phyloP scores from a whole-genome alignment of 92 coral and sea anemone genomes.

The Palythoa grandiflora region DNA sequence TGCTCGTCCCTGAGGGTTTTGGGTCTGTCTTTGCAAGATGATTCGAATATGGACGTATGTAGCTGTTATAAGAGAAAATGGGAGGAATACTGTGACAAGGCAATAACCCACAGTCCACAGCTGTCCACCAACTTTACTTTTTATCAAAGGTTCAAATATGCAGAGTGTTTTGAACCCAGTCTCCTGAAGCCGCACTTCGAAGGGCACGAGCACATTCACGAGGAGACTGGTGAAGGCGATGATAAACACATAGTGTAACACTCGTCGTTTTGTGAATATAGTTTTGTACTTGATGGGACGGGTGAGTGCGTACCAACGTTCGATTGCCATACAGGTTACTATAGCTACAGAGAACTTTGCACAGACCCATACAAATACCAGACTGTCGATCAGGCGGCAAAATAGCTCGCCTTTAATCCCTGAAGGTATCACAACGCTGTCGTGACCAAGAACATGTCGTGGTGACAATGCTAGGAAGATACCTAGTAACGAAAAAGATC shows the following conservation, averaged over 20 bases:
- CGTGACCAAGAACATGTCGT: slow-evolving; percentile 13
- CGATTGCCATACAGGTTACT: slow-evolving; percentile 36
- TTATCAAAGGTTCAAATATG: slow-evolving; percentile 1
- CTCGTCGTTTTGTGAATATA: slow-evolving; percentile 4
- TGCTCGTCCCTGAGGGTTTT: background rate
- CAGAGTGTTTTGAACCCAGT: background rate
- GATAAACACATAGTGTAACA: background rate
- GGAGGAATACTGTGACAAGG: slow-evolving; percentile 2
- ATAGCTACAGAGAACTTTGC: slow-evolving; percentile 38
- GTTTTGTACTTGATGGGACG: slow-evolving; percentile 9
- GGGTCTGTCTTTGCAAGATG: background rate
- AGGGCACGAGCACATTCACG: slow-evolving; percentile 18
- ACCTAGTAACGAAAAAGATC: background rate
- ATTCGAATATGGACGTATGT: slow-evolving; percentile 24
- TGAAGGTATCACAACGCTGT: background rate
- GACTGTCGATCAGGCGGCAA: slow-evolving; percentile 32
- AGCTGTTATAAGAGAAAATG: slow-evolving; percentile 4
- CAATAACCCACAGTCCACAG: slow-evolving; percentile 9
- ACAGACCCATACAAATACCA: slow-evolving; percentile 17
- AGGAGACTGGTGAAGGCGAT: background rate
- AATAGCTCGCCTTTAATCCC: slow-evolving; percentile 10
- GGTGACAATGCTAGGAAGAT: slow-evolving; percentile 26
- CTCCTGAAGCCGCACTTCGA: background rate
- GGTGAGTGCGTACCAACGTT: slow-evolving; percentile 35
- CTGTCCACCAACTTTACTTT: slow-evolving; percentile 6